phyloP scores from a whole-genome alignment of 2,113 vertebrate species.

The Typhlomys cinereus region DNA sequence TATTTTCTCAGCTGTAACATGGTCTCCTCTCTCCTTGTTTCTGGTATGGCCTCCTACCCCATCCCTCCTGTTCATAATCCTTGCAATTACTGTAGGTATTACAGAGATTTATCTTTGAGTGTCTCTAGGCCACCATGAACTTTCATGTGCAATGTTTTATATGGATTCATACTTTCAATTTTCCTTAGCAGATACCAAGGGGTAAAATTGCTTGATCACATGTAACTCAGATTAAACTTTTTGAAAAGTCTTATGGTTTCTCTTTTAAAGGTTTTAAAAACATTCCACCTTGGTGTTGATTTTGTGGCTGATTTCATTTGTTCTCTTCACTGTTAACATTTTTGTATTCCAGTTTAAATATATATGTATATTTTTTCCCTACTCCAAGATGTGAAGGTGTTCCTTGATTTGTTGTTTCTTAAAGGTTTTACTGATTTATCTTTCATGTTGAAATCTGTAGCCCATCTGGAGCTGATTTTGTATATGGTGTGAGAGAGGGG shows the following conservation, averaged over 20 bases:
- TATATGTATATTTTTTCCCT: background rate
- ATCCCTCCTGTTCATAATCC: too few species aligned
- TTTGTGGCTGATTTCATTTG: background rate
- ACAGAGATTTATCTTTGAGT: too few species aligned
- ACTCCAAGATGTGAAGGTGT: constrained; percentile 23
- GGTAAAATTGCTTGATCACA: background rate
- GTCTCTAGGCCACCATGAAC: too few species aligned
- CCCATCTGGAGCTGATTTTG: constrained; percentile 70
- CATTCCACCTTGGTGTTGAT: too few species aligned
- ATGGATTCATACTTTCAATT: background rate
- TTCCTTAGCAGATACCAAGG: background rate
- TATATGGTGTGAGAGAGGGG: constrained; percentile 46
- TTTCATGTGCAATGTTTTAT: background rate
- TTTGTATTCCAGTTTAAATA: background rate
- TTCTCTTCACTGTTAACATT: background rate
- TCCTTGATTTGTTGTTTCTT: background rate
- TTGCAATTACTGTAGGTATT: too few species aligned
- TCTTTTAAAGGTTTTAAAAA: background rate
- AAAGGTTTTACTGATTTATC: constrained; percentile 35
- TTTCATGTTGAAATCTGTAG: background rate
- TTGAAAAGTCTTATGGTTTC: background rate
- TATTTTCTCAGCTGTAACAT: too few species aligned
- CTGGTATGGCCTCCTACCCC: too few species aligned
- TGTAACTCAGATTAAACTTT: background rate
- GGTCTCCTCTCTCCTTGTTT: too few species aligned